Evolutionary conservation across 1,140 invertebrate genomes (phyloP).

Genomic region (Drosophila erecta): DNA sequence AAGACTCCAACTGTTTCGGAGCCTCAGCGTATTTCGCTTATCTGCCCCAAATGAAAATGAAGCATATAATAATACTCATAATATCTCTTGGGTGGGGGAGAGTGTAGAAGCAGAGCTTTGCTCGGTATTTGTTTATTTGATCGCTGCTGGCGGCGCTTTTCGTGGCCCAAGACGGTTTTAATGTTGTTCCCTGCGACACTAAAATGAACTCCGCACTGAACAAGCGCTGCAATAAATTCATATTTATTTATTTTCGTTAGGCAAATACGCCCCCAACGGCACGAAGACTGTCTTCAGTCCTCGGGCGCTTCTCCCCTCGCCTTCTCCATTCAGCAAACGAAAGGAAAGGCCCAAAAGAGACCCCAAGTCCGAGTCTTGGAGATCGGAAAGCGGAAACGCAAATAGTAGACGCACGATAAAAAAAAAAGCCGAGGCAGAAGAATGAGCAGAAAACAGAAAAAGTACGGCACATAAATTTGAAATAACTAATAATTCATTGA

Average conservation of each 20-base stretch:
- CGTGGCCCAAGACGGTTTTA: conserved; percentile 53
- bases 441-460: conserved; percentile 19
- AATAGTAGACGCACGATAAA: conserved; percentile 78
- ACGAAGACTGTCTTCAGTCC: conserved; percentile 29
- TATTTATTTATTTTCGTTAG: conserved; percentile 82
- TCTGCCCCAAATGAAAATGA: conserved; percentile 42
- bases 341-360: conserved; percentile 43
- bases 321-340: conserved; percentile 57
- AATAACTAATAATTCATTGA: conserved; percentile 83
- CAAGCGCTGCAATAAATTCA: conserved; percentile 78
- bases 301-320: conserved; percentile 17
- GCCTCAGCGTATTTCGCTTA: conserved; percentile 60
- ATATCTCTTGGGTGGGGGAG: conserved; percentile 25
- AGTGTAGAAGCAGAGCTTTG: conserved; percentile 16
- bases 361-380: conserved; percentile 43
- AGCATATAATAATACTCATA: conserved; percentile 36
- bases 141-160: conserved; percentile 46
- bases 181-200: conserved; percentile 59
- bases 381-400: conserved; percentile 79
- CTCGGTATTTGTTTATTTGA: conserved; percentile 71
- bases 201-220: conserved; percentile 45
- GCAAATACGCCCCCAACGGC: conserved; percentile 79
- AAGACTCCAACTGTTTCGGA: conserved; percentile 11
- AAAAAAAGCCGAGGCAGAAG: conserved; percentile 24
- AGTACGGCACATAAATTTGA: conserved; percentile 75